phyloP scores from a whole-genome alignment of 35 echinoderm and acorn worm genomes.

The Heliocidaris erythrogramma region DNA sequence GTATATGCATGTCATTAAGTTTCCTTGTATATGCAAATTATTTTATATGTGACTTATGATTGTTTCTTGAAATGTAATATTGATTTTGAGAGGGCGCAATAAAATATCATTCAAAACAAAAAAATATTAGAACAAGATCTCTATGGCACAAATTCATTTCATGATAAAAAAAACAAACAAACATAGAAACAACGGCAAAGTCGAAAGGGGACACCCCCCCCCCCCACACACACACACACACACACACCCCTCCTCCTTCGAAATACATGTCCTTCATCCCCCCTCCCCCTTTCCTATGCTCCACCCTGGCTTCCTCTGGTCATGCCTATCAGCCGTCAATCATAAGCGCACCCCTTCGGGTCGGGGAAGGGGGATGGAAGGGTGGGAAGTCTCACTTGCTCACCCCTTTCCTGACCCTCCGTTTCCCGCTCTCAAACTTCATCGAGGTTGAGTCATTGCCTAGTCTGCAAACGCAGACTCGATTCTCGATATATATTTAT shows the following conservation, averaged over 20 bases:
- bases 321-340: background rate
- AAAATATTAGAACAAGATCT: too few species aligned
- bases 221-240: too few species aligned
- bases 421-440: background rate
- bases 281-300: background rate
- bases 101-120: too few species aligned
- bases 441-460: background rate
- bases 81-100: too few species aligned
- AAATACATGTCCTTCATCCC: background rate
- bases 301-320: background rate
- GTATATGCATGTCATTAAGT: too few species aligned
- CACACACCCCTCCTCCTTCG: too few species aligned
- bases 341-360: background rate
- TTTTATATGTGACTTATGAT: too few species aligned
- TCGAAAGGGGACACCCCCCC: background rate
- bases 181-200: too few species aligned
- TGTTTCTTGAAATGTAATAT: too few species aligned
- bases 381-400: slow-evolving; percentile 3
- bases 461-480: background rate
- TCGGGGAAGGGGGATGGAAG: background rate
- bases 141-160: too few species aligned
- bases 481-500: background rate
- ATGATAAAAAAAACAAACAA: too few species aligned
- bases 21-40: too few species aligned
- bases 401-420: background rate